Evolutionary conservation across 1,140 invertebrate genomes (phyloP).

Genomic region (Brachystomella parvula): DNA sequence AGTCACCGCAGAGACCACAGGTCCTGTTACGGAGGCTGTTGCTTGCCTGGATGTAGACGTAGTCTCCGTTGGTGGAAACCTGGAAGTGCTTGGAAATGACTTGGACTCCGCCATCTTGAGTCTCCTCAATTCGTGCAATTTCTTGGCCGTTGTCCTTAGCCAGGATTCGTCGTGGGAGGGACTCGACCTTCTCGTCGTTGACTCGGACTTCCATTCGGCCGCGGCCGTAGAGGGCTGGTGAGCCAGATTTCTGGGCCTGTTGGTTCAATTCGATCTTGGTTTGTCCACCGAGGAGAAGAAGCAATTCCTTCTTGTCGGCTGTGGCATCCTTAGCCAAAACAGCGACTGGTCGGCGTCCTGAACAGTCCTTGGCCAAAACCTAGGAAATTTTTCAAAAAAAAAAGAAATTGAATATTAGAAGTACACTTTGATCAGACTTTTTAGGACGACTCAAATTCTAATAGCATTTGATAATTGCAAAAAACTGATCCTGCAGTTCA

Average conservation of each 20-base stretch:
- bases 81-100: conserved; percentile 21
- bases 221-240: background rate
- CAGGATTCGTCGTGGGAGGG: conserved; percentile 20
- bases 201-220: conserved; percentile 1
- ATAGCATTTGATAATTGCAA: too few relatives aligned
- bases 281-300: conserved; percentile 21
- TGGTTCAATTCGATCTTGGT: conserved; percentile 29
- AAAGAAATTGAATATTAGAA: too few relatives aligned
- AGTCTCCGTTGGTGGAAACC: conserved; percentile 26
- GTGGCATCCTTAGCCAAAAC: conserved; percentile 27
- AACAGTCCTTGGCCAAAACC: conserved; percentile 33
- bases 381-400: too few relatives aligned
- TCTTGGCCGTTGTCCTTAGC: background rate
- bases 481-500: too few relatives aligned
- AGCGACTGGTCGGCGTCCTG: conserved; percentile 26
- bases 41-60: conserved; percentile 20
- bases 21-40: conserved; percentile 29
- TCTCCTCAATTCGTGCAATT: conserved; percentile 28
- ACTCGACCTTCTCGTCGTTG: conserved; percentile 23
- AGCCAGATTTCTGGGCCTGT: background rate
- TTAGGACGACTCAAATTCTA: too few relatives aligned
- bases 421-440: too few relatives aligned
- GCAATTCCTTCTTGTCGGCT: conserved; percentile 13
- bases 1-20: conserved; percentile 36
- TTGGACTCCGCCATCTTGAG: conserved; percentile 33